Conservation (phyloP, 1,140 invertebrate species). For the Contarinia nasturtii region DNA sequence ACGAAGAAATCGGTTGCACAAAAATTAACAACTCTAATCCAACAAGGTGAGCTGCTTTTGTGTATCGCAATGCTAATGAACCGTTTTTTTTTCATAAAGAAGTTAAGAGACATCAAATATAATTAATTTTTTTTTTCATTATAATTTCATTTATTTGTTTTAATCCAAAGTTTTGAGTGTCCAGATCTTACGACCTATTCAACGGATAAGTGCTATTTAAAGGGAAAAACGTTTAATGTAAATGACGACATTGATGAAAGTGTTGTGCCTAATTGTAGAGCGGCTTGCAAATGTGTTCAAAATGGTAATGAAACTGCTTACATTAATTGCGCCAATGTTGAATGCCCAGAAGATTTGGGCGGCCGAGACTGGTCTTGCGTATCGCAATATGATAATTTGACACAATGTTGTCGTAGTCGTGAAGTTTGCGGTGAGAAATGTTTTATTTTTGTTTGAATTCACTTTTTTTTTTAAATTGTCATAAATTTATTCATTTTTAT, state of each 20-base stretch:
- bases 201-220: not conserved
- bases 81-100: too few relatives aligned
- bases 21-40: not conserved
- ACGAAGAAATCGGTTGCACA: slow-evolving; percentile 2
- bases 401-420: slow-evolving; percentile 23
- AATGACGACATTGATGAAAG: not conserved
- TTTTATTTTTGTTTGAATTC: not conserved
- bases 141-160: too few relatives aligned
- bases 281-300: not conserved
- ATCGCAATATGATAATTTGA: slow-evolving; percentile 16
- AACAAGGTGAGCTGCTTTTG: not conserved
- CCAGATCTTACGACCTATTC: not conserved
- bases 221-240: not conserved
- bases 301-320: not conserved
- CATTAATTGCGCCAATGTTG: slow-evolving; percentile 24
- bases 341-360: slow-evolving; percentile 26
- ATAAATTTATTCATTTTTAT: not conserved
- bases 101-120: too few relatives aligned
- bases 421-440: slow-evolving; percentile 22
- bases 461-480: not conserved
- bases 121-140: too few relatives aligned
- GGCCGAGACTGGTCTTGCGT: slow-evolving; percentile 20
- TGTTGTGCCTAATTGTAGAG: not conserved
- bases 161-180: slow-evolving; percentile 1
- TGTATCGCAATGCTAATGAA: not conserved